phyloP scores from a whole-genome alignment of 2,797 vertebrate genomes.

The Uromys caudimaculatus region DNA sequence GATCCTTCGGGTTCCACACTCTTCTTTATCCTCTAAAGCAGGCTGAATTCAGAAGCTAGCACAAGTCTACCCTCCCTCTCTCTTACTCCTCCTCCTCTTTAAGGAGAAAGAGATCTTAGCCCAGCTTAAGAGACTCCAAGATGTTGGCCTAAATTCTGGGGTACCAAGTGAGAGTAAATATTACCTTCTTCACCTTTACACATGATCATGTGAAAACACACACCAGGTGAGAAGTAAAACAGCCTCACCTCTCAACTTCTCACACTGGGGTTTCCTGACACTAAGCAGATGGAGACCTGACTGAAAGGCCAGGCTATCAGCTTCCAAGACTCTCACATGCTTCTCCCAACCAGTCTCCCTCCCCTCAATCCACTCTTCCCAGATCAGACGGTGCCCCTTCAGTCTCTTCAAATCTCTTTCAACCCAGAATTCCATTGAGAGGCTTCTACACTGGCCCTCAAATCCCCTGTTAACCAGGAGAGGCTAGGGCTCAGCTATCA shows the following conservation, averaged over 20 bases:
- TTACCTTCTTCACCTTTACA: not conserved
- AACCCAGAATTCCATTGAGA: slow-evolving; percentile 7
- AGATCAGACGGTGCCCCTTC: not conserved
- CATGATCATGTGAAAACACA: not conserved
- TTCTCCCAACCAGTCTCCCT: not conserved
- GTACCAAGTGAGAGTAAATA: not conserved
- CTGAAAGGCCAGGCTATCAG: not conserved
- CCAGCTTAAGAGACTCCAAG: not conserved
- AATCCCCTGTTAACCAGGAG: not conserved
- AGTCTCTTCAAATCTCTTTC: slow-evolving; percentile 16
- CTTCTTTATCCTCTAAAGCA: not conserved
- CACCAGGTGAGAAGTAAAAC: slow-evolving; percentile 6
- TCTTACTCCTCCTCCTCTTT: not conserved
- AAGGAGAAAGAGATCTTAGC: not conserved
- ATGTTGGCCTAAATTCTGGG: slow-evolving; percentile 52
- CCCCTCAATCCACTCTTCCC: not conserved
- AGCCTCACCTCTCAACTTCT: not conserved
- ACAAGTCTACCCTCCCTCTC: not conserved
- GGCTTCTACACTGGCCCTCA: not conserved
- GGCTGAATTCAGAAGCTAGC: slow-evolving; percentile 26
- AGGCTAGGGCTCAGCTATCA: slow-evolving; percentile 49
- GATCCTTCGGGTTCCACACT: not conserved
- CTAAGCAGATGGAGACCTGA: not conserved
- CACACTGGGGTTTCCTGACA: not conserved
- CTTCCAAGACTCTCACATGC: not conserved